Evolutionary conservation across 2,797 vertebrate genomes (phyloP).

Genomic region (Galagoides demidoff): DNA sequence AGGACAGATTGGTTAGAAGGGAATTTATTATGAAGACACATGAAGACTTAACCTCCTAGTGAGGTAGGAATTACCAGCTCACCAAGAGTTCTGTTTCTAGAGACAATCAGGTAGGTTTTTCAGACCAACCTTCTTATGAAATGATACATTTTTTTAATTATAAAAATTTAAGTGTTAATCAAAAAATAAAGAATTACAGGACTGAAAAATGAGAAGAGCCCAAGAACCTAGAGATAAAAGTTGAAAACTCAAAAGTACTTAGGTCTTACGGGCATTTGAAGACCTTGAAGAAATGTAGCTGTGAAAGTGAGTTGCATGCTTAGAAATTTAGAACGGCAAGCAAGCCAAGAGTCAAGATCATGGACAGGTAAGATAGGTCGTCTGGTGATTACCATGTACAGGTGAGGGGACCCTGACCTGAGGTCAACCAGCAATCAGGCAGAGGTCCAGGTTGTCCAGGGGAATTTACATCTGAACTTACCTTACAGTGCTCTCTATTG

Average conservation of each 20-base stretch:
- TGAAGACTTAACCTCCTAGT: neutral
- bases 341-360: no score
- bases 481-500: no score
- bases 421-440: neutral
- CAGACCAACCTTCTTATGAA: neutral
- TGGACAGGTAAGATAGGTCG: rapidly evolving
- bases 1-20: neutral
- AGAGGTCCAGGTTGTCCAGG: neutral
- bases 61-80: neutral
- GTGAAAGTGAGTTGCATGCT: neutral
- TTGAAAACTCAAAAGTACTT: neutral
- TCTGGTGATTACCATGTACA: neutral
- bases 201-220: neutral
- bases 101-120: neutral
- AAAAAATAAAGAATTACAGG: neutral
- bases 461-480: no score
- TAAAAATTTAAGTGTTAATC: neutral
- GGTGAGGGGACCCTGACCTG: neutral
- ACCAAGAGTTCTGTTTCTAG: neutral
- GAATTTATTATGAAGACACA: neutral
- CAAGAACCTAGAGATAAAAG: neutral
- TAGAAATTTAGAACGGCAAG: neutral
- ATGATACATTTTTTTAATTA: neutral
- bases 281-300: neutral
- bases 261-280: no score